Conservation (phyloP, 2,888 invertebrate species). For the Luperina testacea region DNA sequence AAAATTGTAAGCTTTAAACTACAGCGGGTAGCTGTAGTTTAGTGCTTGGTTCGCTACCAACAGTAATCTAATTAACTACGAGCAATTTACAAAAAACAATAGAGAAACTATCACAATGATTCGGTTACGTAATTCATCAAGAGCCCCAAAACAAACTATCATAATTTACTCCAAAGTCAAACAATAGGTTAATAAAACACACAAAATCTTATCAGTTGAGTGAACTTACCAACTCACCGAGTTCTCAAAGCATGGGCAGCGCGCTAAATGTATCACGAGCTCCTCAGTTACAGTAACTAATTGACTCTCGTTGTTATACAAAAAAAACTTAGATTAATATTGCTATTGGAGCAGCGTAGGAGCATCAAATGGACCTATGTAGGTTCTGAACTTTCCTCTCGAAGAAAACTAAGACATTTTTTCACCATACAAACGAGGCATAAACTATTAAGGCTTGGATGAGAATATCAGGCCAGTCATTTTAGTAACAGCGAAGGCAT, state of each 20-base stretch:
- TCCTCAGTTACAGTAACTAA: not conserved
- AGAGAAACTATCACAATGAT: not conserved
- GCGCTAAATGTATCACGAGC: not conserved
- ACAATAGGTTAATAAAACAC: not conserved
- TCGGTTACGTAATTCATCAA: not conserved
- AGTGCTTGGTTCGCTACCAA: too few species aligned
- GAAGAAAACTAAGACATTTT: not conserved
- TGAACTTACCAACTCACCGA: not conserved
- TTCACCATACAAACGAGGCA: not conserved
- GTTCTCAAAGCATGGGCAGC: not conserved
- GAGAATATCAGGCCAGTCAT: not conserved
- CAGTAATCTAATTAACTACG: not conserved
- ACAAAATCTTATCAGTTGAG: not conserved
- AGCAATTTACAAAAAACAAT: not conserved
- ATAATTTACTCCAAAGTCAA: not conserved
- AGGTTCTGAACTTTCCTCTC: too few species aligned
- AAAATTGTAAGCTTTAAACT: not conserved
- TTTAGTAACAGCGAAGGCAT: not conserved
- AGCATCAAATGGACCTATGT: not conserved
- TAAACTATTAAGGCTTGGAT: too few species aligned
- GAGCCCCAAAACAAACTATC: not conserved
- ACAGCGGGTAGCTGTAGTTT: too few species aligned
- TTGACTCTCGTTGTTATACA: not conserved
- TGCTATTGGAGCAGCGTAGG: not conserved
- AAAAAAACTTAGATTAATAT: not conserved